Percentiles rank a stretch among this genome's conserved stretches.
phyloP scores from a whole-genome alignment of 2,113 vertebrate species.

The Cryptotis parvus region DNA sequence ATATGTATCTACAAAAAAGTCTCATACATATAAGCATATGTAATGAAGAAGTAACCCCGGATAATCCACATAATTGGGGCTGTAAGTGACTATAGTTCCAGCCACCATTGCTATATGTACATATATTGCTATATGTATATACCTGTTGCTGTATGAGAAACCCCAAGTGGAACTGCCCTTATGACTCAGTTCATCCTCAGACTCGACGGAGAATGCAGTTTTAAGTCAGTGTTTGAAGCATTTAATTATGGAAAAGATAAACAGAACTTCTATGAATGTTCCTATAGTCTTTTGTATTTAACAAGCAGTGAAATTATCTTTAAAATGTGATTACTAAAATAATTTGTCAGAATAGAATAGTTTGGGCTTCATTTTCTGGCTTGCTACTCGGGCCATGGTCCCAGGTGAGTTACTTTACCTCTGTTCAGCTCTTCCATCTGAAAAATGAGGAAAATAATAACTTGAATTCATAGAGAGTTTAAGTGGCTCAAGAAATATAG shows the following conservation, averaged over 20 bases:
- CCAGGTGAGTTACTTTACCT: slow-evolving; percentile 30
- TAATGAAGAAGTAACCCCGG: not conserved
- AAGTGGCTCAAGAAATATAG: slow-evolving; percentile 2
- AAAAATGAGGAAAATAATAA: slow-evolving; percentile 14
- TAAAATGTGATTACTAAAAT: not conserved
- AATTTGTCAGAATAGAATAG: not conserved
- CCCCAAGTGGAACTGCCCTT: not conserved
- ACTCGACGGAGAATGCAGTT: not conserved
- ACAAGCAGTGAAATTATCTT: slow-evolving; percentile 5
- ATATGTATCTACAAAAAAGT: too few species aligned
- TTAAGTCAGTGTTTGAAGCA: not conserved
- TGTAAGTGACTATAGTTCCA: not conserved
- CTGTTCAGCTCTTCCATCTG: slow-evolving; percentile 16
- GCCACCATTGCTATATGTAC: too few species aligned
- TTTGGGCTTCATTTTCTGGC: not conserved
- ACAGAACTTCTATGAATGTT: not conserved
- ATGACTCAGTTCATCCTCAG: not conserved
- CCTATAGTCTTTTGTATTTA: not conserved
- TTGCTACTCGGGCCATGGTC: not conserved
- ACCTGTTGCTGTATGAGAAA: not conserved
- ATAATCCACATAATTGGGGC: not conserved
- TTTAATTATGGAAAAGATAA: not conserved
- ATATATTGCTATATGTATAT: too few species aligned
- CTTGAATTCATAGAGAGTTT: not conserved
- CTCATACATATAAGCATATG: not conserved